phyloP scores from a whole-genome alignment of 2,113 vertebrate genomes.

The Notarius quadriscutis region DNA sequence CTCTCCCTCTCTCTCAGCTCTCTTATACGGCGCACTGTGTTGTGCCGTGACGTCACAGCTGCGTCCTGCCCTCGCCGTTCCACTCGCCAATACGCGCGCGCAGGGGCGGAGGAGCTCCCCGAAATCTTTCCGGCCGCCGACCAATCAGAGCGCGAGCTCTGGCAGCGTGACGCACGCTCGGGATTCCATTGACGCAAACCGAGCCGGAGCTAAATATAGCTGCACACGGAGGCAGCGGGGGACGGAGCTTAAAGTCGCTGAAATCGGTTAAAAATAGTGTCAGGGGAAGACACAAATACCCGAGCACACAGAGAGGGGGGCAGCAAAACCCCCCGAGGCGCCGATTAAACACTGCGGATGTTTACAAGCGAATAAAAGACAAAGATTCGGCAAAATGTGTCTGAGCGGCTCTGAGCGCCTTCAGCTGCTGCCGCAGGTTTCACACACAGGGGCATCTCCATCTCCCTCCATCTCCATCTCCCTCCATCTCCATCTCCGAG shows the following conservation, averaged over 20 bases:
- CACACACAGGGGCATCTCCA: too few relatives aligned
- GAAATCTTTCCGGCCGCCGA: constrained; percentile 71
- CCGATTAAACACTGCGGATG: not conserved
- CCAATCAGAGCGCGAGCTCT: constrained; percentile 70
- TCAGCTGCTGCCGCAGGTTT: too few relatives aligned
- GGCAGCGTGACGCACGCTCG: constrained; percentile 87
- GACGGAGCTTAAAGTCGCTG: constrained; percentile 24
- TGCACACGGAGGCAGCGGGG: not conserved
- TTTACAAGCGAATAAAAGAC: constrained; percentile 10
- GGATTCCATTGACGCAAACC: constrained; percentile 94
- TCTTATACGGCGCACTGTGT: constrained; percentile 9
- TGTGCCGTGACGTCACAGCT: constrained; percentile 78
- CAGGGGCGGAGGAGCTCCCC: constrained; percentile 70
- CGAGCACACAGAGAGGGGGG: not conserved
- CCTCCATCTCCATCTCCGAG: too few relatives aligned
- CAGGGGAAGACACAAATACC: constrained; percentile 46
- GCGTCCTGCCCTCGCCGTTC: constrained; percentile 42
- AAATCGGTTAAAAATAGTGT: constrained; percentile 76
- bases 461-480: too few relatives aligned
- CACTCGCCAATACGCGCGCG: constrained; percentile 72
- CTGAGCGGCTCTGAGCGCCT: too few relatives aligned
- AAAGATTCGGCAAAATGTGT: not conserved
- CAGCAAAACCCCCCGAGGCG: constrained; percentile 9
- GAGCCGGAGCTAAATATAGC: constrained; percentile 80
- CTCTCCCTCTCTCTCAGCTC: not conserved